Base-by-base conservation (phyloP, 2,888 invertebrate genomes). In the Drosophila mayaguana region DNA sequence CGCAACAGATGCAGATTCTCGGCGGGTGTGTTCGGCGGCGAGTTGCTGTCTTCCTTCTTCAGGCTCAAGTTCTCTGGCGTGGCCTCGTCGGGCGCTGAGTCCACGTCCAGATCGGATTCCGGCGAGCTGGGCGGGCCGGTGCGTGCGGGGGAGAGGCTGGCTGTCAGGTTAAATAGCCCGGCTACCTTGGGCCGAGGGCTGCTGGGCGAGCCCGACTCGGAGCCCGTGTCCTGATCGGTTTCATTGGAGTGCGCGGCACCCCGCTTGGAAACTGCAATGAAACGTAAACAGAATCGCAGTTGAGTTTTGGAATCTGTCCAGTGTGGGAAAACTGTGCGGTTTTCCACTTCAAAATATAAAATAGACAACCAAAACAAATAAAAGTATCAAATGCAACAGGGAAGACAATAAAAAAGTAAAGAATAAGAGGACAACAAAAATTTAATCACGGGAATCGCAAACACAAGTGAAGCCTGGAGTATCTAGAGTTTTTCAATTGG, bases 31-130 rank as follows among this genome's bases (percentile, higher is more conserved):
- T 90, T 90, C 14, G 93, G 93, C 38, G 93, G 93, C 71, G 93
- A 92, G 38, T 93, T 92, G 78, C 88, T 94, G 91, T 92, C 94
- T 92, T 89, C 93, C 80, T 94, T 97, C 88, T 97, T 96, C 84
- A 97, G 94, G 36, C 97, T 97, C 0, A 97, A 94, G 92, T 97
- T 97, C 92, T 97, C 97, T 0, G 97, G 97, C 0, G 95, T 95
- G 0, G 95, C 94, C 78, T 93, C 93, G 71, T 93, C 93, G 6
- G 93, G 93, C 32, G 93, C 93, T 1, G 93, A 93, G 50, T 93
- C 93, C n/a, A 93, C 93, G 76, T 93, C 93, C 42, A 93, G 80
- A 79, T 93, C 93, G 3, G 93, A 93, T 71, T 93, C 93, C 0
- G 93, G 93, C 0, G 93, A 93, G 67, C 93, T 93, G 38, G 93